phyloP scores from a whole-genome alignment of 2,797 vertebrate genomes.

The Craterocephalus amniculus region DNA sequence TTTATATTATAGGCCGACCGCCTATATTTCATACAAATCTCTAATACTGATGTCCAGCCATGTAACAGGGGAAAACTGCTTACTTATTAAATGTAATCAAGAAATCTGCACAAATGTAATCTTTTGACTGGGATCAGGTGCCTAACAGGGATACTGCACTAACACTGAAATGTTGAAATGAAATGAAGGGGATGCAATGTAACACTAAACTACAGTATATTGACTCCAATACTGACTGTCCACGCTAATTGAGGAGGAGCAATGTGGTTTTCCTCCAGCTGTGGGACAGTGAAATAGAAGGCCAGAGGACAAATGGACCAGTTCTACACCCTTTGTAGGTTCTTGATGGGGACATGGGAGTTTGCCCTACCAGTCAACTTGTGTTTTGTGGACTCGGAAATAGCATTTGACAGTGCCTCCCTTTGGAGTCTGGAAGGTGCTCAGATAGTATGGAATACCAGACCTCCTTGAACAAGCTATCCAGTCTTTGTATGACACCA shows the following conservation, averaged over 20 bases:
- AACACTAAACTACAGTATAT: background rate
- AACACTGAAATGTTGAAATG: conserved; percentile 17
- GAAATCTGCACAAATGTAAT: conserved; percentile 2
- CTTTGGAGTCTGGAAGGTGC: too few species aligned
- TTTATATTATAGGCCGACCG: conserved; percentile 26
- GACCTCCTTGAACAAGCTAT: background rate
- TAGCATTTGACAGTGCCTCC: too few species aligned
- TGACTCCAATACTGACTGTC: background rate
- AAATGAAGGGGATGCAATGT: background rate
- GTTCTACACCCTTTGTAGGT: background rate
- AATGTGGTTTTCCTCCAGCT: background rate
- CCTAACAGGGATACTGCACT: background rate
- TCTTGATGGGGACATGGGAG: background rate
- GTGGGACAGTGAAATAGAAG: too few species aligned
- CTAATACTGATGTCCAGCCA: conserved; percentile 9
- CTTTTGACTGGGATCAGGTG: background rate
- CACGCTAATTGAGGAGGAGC: too few species aligned
- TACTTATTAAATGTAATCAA: background rate
- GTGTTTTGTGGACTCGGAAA: background rate
- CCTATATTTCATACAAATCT: conserved; percentile 18
- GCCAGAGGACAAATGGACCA: background rate
- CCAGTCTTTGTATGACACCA: background rate
- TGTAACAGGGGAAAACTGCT: background rate
- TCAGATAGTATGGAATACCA: background rate
- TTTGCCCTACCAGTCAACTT: background rate